Evolutionary conservation across 2,113 vertebrate genomes (phyloP).

Genomic region (Mobula birostris): DNA sequence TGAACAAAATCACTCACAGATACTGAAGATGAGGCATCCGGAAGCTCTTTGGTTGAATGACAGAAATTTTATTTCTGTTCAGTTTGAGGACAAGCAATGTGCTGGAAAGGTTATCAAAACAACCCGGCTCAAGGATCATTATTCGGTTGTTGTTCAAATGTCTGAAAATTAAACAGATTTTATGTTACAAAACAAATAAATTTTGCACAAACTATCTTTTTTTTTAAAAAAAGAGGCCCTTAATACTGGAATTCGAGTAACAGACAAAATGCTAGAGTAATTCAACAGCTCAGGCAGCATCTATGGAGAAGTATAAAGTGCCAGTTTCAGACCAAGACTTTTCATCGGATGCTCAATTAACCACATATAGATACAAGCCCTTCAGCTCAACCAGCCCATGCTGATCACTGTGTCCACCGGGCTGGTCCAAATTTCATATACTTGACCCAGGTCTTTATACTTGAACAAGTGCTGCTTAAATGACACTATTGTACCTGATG

Average conservation of each 20-base stretch:
- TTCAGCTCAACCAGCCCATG: too few species aligned
- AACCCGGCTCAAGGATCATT: constrained; percentile 78
- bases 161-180: constrained; percentile 53
- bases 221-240: background rate
- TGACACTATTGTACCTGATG: too few species aligned
- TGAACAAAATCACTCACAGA: constrained; percentile 68
- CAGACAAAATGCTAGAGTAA: too few species aligned
- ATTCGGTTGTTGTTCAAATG: constrained; percentile 96
- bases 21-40: constrained; percentile 81
- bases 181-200: background rate
- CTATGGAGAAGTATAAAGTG: too few species aligned
- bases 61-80: constrained; percentile 80
- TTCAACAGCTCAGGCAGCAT: too few species aligned
- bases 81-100: constrained; percentile 84
- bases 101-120: constrained; percentile 88
- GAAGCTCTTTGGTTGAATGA: constrained; percentile 84
- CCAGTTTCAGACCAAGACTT: too few species aligned
- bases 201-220: background rate
- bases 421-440: too few species aligned
- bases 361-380: background rate
- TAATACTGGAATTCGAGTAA: too few species aligned
- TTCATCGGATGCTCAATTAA: too few species aligned
- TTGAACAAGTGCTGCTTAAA: too few species aligned
- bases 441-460: too few species aligned
- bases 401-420: too few species aligned